Base-by-base conservation (phyloP, 2,888 invertebrate species). In the Cancer borealis region DNA sequence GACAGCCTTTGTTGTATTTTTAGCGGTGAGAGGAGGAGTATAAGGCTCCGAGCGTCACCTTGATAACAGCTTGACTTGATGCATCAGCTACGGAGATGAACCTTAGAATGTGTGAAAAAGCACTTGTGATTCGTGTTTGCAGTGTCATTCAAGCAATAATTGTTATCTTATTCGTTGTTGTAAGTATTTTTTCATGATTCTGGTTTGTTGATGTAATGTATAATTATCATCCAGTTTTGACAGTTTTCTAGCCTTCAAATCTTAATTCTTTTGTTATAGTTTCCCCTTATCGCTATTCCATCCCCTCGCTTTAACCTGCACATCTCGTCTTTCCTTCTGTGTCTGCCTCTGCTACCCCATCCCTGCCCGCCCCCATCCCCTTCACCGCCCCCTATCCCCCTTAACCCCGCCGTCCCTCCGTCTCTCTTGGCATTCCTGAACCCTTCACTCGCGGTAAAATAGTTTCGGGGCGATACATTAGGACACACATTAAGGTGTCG, bases 401-500 rank as follows among this genome's bases (percentile, higher is more conserved):
- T 12, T 14, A 4, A 1, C 17, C 54, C 54, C 54, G 3, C 54
- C 12, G 3, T n/a, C 73, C n/a, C n/a, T n/a, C 73, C n/a, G 1
- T n/a, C 73, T 79, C 79, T 30, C 79, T 30, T 26, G 26, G 30
- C 30, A 12, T 30, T 79, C 79, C 30, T 30, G 10, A 90, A n/a
- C 90, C 89, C 60, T 90, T 90, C 90, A 90, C 49, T 49, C 46
- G 46, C 73, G 92, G 73, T 92, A 73, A 49, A 92, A 79, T 47
- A 92, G 79, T 79, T 47, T 73, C 10, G 46, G 12, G 45, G 45
- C 88, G 92, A 92, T 92, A 92, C 88, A 92, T 92, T 92, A 92
- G 46, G 92, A 88, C 88, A 88, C 88, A 88, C 92, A 92, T 92
- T 92, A 92, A 92, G 54, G 49, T 92, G 92, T 92, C 92, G 54